Base-by-base conservation (phyloP, 2,888 invertebrate species). In the Frankliniella intonsa region DNA sequence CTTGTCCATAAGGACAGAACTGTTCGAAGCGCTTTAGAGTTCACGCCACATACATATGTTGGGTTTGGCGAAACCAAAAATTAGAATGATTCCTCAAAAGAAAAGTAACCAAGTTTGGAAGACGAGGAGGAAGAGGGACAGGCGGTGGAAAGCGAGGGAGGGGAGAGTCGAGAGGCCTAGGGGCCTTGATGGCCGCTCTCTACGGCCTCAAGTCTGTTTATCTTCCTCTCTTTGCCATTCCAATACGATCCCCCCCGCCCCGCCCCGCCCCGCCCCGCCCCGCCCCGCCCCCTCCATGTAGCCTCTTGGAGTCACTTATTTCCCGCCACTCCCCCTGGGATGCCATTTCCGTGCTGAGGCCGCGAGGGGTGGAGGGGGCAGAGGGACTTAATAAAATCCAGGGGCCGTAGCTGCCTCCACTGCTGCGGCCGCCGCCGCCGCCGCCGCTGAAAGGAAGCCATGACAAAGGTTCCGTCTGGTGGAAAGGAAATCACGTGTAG, bases 301-400 rank as follows among this genome's bases (percentile, higher is more conserved):
- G 62, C 62, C 17, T 14, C 62, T 38, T 38, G 62, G 62, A n/a
- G 14, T 62, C 62, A 14, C 62, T 62, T 17, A 62, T 62, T 62
- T 17, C 62, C 62, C n/a, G 17, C 62, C 17, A 17, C 55, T 55
- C 12, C 17, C 62, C 62, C 62, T 62, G 38, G 5, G 38, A 38
- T 38, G 38, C 62, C n/a, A 55, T 55, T 14, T 62, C 62, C 62
- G n/a, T 55, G 17, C 14, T 14, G 55, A 55, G 55, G 17, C 14
- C n/a, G 69, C n/a, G 69, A 22, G 3, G 69, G 11, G 69, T 0
- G 69, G 22, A 11, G 22, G 69, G 9, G 69, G 11, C 22, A 9
- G 69, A 69, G 69, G 62, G 19, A n/a, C 62, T 62, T 62, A 62
- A 62, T 62, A 62, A 62, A 62, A n/a, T 62, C 17, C 62, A 38